These are phyloP conservation scores for Athene noctua DNA, from an alignment of 2,113 vertebrate species.

Conservation along the genomic window DNA sequence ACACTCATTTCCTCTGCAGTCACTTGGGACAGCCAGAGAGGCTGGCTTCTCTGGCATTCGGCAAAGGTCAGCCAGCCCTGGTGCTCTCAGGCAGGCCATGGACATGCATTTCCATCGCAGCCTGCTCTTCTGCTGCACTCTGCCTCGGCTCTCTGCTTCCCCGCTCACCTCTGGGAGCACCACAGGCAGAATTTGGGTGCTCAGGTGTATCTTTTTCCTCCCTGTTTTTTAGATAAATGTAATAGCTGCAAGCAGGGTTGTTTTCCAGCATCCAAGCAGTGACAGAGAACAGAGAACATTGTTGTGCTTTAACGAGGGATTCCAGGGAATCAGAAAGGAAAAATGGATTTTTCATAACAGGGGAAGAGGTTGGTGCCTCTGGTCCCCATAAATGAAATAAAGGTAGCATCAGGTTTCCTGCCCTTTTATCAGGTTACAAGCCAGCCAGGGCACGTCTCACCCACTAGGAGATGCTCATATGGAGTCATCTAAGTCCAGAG, in stretches of 20 bases:
- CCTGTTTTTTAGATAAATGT: background rate
- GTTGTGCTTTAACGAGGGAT: background rate
- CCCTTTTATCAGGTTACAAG: background rate
- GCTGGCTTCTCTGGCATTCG: background rate
- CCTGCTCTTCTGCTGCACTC: background rate
- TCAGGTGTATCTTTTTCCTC: background rate
- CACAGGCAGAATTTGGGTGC: background rate
- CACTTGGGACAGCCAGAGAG: background rate
- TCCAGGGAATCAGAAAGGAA: background rate
- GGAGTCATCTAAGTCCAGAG: background rate
- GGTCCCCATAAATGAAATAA: background rate
- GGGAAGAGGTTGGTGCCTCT: background rate
- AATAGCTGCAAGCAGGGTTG: background rate
- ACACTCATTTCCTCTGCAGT: background rate
- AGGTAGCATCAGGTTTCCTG: background rate
- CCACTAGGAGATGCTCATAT: background rate
- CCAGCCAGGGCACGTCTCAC: background rate
- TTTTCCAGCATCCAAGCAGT: background rate
- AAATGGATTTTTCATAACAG: background rate
- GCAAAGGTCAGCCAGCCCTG: conserved; percentile 14
- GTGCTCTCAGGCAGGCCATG: accelerated
- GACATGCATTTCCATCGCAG: background rate
- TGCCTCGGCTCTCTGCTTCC: background rate
- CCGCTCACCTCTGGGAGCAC: background rate
- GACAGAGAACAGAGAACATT: background rate